Percentiles rank a stretch among this genome's conserved stretches.
phyloP scores from a whole-genome alignment of 1,140 invertebrate genomes.

The Drosophila biarmipes region DNA sequence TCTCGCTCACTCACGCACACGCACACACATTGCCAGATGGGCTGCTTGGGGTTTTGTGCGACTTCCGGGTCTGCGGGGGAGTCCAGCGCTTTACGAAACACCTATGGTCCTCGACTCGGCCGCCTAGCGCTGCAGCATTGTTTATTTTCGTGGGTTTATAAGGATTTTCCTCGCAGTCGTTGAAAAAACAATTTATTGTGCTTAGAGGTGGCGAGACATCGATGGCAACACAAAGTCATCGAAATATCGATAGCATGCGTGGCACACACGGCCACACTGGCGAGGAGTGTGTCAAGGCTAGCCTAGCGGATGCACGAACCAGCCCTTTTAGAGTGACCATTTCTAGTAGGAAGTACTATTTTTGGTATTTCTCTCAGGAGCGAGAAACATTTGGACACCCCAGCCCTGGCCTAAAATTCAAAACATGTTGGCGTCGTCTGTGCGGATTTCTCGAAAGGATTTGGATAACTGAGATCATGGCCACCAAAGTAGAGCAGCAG shows the following conservation, averaged over 20 bases:
- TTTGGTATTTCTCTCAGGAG: too few species aligned
- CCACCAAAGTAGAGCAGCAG: conserved; percentile 36
- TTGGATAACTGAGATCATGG: conserved; percentile 1
- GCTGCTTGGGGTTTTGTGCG: conserved; percentile 7
- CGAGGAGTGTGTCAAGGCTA: too few species aligned
- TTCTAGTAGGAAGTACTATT: too few species aligned
- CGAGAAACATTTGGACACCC: too few species aligned
- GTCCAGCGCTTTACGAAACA: conserved; percentile 3
- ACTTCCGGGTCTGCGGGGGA: neutral
- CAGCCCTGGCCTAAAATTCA: conserved; percentile 35
- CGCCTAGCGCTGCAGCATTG: conserved; percentile 34
- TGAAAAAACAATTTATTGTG: conserved; percentile 49
- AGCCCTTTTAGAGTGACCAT: too few species aligned
- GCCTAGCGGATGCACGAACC: too few species aligned
- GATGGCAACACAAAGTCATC: too few species aligned
- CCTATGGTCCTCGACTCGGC: conserved; percentile 12
- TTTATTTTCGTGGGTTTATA: conserved; percentile 17
- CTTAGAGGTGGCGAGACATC: neutral
- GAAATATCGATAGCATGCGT: too few species aligned
- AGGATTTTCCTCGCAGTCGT: conserved; percentile 17
- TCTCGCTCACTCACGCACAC: conserved; percentile 33
- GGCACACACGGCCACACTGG: too few species aligned
- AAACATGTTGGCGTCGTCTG: conserved; percentile 18
- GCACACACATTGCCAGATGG: conserved; percentile 8
- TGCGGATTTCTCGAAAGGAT: neutral